phyloP scores from a whole-genome alignment of 2,113 vertebrate genomes.

The Lepus europaeus region DNA sequence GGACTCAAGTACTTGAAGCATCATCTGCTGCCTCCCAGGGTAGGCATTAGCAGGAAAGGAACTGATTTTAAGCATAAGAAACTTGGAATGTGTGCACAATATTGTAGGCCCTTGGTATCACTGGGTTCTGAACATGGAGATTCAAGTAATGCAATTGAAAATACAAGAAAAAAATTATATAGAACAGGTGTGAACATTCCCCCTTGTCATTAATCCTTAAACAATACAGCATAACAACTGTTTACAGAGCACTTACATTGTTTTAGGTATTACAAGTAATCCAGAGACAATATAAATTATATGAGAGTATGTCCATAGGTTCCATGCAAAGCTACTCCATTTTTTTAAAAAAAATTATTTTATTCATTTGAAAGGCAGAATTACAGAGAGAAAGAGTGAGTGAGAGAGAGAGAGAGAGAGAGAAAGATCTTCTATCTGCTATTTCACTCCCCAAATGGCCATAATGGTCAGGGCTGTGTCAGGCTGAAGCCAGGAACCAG shows the following conservation, averaged over 20 bases:
- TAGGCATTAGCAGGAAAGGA: too few species aligned
- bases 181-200: neutral
- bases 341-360: too few species aligned
- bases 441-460: too few species aligned
- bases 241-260: neutral
- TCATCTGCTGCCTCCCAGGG: too few species aligned
- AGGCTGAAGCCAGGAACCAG: too few species aligned
- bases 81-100: neutral
- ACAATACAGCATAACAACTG: neutral
- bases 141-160: neutral
- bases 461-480: too few species aligned
- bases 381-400: too few species aligned
- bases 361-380: too few species aligned
- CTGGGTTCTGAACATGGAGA: neutral
- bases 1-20: too few species aligned
- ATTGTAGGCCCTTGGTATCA: neutral
- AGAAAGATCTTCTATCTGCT: too few species aligned
- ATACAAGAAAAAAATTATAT: neutral
- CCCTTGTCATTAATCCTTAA: neutral
- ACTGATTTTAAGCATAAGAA: neutral
- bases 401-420: too few species aligned
- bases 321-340: neutral
- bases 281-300: neutral
- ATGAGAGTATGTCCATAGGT: too few species aligned
- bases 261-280: neutral